Base-by-base conservation (phyloP, 2,113 vertebrate species). In the Lanius ludovicianus region DNA sequence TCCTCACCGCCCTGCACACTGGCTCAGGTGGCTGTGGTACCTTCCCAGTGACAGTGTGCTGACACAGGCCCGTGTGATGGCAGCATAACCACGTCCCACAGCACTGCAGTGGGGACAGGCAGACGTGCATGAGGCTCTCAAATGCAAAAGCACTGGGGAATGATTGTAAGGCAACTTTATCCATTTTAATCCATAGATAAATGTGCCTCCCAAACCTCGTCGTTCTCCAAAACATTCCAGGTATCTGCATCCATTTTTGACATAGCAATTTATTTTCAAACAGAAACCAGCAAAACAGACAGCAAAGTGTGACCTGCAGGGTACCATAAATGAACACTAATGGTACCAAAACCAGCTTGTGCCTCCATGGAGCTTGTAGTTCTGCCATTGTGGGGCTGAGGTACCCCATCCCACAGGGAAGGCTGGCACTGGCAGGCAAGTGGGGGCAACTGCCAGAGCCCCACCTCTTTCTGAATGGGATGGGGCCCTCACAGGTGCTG, bases 401-500 rank as follows among this genome's bases (percentile, higher is more conserved):
- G 15, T 39, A 28, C 24, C 55, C 7, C 19, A 15, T 30, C 6
- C 65, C 47, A 41, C 20, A n/a, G 30, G 17, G 50, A 60, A 33
- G 46, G 39, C 46, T 75, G 71, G 10, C 37, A 53, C 44, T 53
- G 71, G 31, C 35, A 75, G 69, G 57, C 46, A 80, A 27, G 23
- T 3, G 39, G 15, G 64, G 41, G 44, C 0, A 3, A 42, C 33
- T 8, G 6, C 46, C 0, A 1, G 24, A 15, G 15, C 3, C 16
- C 4, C 7, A 0, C 44, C 42, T 44, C 46, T 74, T 84, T 57
- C 75, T 28, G 25, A n/a, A 25, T 1, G 1, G 55, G 24, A 49
- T 0, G 1, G 22, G 17, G 7, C 11, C 39, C 4, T 4, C 4
- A 0, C 0, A 0, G 59, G 30, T 6, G 5, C 50, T 8, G 17